Conservation (phyloP, 2,113 vertebrate species). For the Pachypanchax playfairii region DNA sequence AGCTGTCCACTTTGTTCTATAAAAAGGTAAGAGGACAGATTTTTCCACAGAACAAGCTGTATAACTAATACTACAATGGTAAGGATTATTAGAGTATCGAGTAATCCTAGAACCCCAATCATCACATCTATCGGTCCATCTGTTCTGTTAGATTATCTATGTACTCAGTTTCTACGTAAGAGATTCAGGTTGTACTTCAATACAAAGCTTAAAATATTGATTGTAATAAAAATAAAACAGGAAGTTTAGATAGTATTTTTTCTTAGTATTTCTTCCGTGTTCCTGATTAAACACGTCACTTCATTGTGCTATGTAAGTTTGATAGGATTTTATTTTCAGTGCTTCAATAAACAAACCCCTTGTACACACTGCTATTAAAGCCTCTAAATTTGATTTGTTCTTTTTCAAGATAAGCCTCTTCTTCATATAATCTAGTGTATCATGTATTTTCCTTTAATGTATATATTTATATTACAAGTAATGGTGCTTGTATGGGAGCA, state of each 20-base stretch:
- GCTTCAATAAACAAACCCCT: not conserved
- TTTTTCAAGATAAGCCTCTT: not conserved
- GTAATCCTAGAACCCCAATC: conserved; percentile 3
- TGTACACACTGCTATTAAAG: not conserved
- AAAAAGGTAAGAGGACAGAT: conserved; percentile 53
- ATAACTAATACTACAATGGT: not conserved
- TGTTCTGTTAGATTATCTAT: not conserved
- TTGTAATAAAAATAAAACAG: not conserved
- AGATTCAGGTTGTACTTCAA: not conserved
- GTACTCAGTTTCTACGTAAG: not conserved
- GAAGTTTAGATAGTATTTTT: not conserved
- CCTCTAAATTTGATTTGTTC: too few species aligned
- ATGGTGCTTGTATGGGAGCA: conserved; percentile 35
- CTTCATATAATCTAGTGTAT: not conserved
- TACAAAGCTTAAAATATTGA: not conserved
- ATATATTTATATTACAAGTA: conserved; percentile 24
- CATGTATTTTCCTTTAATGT: not conserved
- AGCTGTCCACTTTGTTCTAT: conserved; percentile 1
- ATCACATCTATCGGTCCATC: not conserved
- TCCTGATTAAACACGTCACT: not conserved
- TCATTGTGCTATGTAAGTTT: too few species aligned
- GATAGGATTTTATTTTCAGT: too few species aligned
- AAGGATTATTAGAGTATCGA: conserved; percentile 10
- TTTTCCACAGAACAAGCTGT: not conserved
- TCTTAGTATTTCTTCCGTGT: not conserved